Percentiles rank a stretch among this genome's conserved stretches.
Evolutionary conservation across 1,140 invertebrate genomes (phyloP).

Genomic region (Protaetia brevitarsis): DNA sequence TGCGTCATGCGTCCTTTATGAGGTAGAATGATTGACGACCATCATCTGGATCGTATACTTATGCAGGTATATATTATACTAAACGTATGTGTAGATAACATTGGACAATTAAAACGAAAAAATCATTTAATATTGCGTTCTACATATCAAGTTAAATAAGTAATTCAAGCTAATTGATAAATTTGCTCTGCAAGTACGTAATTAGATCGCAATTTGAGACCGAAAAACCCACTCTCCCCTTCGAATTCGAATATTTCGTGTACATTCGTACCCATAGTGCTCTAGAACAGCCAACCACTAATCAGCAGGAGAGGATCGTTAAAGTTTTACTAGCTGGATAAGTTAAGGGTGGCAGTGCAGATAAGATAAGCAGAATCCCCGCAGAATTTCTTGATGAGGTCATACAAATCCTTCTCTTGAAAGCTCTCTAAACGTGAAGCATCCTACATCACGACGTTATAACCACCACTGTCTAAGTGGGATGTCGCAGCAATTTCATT

Average conservation of each 20-base stretch:
- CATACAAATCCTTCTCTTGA: slow-evolving; percentile 16
- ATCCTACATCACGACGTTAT: slow-evolving; percentile 14
- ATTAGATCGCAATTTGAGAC: too few relatives aligned
- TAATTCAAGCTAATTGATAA: too few relatives aligned
- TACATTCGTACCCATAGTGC: background rate
- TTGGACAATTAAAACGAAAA: too few relatives aligned
- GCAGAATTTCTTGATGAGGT: slow-evolving; percentile 16
- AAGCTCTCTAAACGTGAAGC: slow-evolving; percentile 12
- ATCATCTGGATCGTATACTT: too few relatives aligned
- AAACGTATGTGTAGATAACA: background rate
- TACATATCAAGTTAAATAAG: too few relatives aligned
- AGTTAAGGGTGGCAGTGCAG: slow-evolving; percentile 7
- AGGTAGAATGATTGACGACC: background rate
- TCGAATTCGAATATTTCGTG: background rate
- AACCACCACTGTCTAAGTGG: slow-evolving; percentile 17
- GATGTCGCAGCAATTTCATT: slow-evolving; percentile 2
- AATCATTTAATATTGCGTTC: too few relatives aligned
- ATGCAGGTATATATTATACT: background rate
- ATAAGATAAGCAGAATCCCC: slow-evolving; percentile 16
- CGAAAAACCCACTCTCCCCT: too few relatives aligned
- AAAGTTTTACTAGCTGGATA: slow-evolving; percentile 17
- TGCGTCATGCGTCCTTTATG: background rate
- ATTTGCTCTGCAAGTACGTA: too few relatives aligned
- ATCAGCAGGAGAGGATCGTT: slow-evolving; percentile 13
- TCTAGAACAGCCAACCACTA: background rate